phyloP scores from a whole-genome alignment of 2,888 invertebrate genomes.

The Sarcophaga rosellei region DNA sequence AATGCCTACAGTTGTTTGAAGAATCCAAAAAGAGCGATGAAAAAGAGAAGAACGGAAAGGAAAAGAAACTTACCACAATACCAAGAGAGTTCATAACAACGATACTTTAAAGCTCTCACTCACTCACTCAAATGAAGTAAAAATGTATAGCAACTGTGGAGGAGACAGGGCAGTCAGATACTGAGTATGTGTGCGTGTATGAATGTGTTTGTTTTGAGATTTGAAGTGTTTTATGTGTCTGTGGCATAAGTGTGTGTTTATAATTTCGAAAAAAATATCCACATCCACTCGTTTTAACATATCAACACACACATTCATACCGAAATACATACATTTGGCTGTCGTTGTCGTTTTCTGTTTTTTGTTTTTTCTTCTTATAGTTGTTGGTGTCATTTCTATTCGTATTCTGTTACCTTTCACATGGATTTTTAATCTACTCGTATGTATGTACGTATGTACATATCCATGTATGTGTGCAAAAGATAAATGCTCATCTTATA shows the following conservation, averaged over 20 bases:
- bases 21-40: not conserved
- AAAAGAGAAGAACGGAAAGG: not conserved
- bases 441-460: not conserved
- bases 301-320: not conserved
- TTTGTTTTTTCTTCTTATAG: not conserved
- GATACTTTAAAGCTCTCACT: conserved; percentile 27
- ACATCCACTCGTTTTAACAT: not conserved
- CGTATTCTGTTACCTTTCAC: too few relatives aligned
- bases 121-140: not conserved
- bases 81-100: conserved; percentile 49
- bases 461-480: not conserved
- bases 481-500: not conserved
- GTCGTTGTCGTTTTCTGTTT: conserved; percentile 7
- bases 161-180: not conserved
- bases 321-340: conserved; percentile 5
- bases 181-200: conserved; percentile 13
- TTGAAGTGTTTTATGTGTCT: conserved; percentile 32
- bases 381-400: too few relatives aligned
- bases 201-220: conserved; percentile 34
- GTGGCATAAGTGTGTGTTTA: conserved; percentile 39
- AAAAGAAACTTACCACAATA: conserved; percentile 42
- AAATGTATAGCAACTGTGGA: not conserved
- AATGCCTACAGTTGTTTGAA: conserved; percentile 50
- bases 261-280: conserved; percentile 4
- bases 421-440: too few relatives aligned